Evolutionary conservation across 2,113 vertebrate species (phyloP).

Genomic region (Tachysurus fulvidraco): DNA sequence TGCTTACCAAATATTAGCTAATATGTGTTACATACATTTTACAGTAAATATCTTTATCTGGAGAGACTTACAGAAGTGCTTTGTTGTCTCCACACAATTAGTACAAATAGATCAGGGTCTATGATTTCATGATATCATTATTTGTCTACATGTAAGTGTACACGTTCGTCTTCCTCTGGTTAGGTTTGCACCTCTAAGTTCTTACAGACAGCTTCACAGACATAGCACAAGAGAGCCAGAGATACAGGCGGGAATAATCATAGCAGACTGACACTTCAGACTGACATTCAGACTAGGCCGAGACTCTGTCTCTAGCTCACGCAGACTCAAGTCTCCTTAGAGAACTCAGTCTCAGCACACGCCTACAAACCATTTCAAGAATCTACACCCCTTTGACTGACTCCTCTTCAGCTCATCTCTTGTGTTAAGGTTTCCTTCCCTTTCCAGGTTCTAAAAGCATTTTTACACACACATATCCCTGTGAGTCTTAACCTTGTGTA

Average conservation of each 20-base stretch:
- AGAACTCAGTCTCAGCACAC: no score
- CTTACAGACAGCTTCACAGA: neutral
- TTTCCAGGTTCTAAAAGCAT: no score
- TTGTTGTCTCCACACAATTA: neutral
- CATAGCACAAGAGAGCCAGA: constrained; percentile 10
- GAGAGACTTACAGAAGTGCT: neutral
- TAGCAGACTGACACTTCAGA: constrained; percentile 6
- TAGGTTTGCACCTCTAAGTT: neutral
- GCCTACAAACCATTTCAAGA: no score
- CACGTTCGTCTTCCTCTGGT: neutral
- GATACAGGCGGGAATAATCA: constrained; percentile 35
- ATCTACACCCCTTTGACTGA: no score
- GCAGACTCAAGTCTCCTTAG: neutral
- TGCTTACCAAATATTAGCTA: constrained; percentile 36
- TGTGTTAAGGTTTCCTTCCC: no score
- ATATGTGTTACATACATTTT: neutral
- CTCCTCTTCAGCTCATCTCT: no score
- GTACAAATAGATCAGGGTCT: neutral
- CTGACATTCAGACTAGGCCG: neutral
- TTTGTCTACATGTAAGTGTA: neutral
- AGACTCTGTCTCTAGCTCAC: neutral
- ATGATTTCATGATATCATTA: neutral
- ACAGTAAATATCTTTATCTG: neutral
- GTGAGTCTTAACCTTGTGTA: no score
- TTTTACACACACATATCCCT: no score